phyloP scores from a whole-genome alignment of 2,797 vertebrate species.

The Hapalemur alaotrensis region DNA sequence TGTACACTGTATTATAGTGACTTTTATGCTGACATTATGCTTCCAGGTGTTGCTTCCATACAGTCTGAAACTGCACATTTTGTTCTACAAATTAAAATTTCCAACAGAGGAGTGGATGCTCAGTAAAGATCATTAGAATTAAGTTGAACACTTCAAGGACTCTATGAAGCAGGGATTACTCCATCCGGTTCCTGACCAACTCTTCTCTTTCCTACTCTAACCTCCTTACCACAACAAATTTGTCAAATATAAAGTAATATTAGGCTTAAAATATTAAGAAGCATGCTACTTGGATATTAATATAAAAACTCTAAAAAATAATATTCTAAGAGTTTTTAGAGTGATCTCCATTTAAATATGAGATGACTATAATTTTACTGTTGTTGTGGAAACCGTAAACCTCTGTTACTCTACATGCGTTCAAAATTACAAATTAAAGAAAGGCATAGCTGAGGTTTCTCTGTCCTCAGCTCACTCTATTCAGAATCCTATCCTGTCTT shows the following conservation, averaged over 20 bases:
- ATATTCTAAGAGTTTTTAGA: neutral
- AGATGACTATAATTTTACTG: neutral
- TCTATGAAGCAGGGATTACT: neutral
- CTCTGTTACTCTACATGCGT: neutral
- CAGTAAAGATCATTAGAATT: neutral
- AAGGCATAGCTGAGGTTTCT: neutral
- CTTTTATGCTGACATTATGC: neutral
- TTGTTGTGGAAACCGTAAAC: neutral
- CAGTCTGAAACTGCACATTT: neutral
- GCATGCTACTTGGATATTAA: neutral
- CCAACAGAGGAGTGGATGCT: neutral
- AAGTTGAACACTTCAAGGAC: neutral
- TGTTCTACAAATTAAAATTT: neutral
- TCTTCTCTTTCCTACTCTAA: neutral
- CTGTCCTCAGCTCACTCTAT: neutral
- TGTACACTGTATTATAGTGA: neutral
- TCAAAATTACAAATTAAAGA: neutral
- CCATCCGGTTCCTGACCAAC: neutral
- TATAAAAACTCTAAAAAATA: neutral
- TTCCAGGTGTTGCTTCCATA: neutral
- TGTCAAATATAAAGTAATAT: no score
- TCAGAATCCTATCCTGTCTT: neutral
- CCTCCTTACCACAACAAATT: neutral
- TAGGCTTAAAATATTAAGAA: neutral
- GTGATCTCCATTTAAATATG: neutral